Evolutionary conservation across 1,140 invertebrate species (phyloP).

Genomic region (Delia radicum): DNA sequence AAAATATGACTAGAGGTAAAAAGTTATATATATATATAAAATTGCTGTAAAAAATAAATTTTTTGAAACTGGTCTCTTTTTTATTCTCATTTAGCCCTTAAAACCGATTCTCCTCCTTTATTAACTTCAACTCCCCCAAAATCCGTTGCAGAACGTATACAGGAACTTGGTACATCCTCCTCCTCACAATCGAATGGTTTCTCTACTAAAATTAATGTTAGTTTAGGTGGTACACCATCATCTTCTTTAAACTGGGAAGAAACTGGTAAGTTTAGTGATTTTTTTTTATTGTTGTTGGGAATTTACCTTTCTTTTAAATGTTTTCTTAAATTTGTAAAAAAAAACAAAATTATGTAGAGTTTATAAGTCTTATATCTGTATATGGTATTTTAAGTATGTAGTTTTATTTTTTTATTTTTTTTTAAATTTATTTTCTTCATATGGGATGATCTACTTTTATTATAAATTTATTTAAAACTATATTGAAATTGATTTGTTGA

Average conservation of each 20-base stretch:
- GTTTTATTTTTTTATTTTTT: constrained; percentile 9
- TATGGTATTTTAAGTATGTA: neutral
- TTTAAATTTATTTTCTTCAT: constrained; percentile 20
- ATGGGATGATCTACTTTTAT: constrained; percentile 31
- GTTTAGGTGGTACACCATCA: constrained; percentile 33
- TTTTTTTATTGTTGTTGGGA: no score
- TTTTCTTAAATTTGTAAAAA: neutral
- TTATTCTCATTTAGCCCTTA: neutral
- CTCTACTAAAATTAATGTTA: constrained; percentile 62
- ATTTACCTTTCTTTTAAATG: no score
- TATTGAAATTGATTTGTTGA: neutral
- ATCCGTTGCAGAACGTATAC: constrained; percentile 57
- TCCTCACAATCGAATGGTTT: constrained; percentile 53
- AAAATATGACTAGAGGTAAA: neutral
- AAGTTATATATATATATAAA: no score
- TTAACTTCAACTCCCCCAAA: constrained; percentile 38
- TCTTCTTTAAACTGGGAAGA: constrained; percentile 37
- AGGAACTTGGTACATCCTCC: constrained; percentile 37
- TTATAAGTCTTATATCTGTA: neutral
- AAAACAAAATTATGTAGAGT: no score
- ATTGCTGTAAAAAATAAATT: neutral
- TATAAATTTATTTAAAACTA: constrained; percentile 1
- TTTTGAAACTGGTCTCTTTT: no score
- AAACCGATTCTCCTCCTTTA: constrained; percentile 26
- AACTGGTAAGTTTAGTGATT: constrained; percentile 40